Percentiles rank a stretch among this genome's conserved stretches.
Evolutionary conservation across 2,888 invertebrate species (phyloP).

Genomic region (Parochlus steinenii): DNA sequence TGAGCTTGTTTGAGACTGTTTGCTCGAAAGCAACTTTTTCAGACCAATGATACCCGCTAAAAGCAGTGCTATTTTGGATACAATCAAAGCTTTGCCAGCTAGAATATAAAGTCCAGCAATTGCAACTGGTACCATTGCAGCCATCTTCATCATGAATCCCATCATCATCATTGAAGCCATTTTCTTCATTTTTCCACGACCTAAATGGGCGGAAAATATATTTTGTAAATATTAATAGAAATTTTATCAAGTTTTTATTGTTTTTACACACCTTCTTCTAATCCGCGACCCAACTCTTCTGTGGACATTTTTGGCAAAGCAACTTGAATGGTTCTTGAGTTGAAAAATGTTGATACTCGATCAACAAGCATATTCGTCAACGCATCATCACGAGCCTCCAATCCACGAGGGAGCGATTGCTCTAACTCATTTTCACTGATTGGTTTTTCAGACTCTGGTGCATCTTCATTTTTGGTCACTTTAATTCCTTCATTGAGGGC

Average conservation of each 20-base stretch:
- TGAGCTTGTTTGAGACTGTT: no score
- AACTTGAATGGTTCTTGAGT: constrained; percentile 58
- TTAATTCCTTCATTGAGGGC: constrained; percentile 48
- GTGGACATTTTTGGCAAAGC: constrained; percentile 55
- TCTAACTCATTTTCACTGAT: constrained; percentile 53
- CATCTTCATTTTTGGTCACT: constrained; percentile 38
- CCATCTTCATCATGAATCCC: constrained; percentile 72
- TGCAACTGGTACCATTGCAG: constrained; percentile 60
- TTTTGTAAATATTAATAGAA: neutral
- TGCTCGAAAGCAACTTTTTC: constrained; percentile 42
- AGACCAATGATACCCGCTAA: constrained; percentile 65
- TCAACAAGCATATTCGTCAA: constrained; percentile 54
- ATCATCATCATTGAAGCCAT: constrained; percentile 88
- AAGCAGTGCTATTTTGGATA: constrained; percentile 59
- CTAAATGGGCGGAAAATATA: constrained; percentile 33
- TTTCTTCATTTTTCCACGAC: constrained; percentile 74
- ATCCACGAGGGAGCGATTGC: constrained; percentile 44
- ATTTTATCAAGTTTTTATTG: neutral
- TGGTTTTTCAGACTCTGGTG: constrained; percentile 21
- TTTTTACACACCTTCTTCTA: constrained; percentile 52
- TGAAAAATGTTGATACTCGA: constrained; percentile 50
- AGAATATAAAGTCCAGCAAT: constrained; percentile 65
- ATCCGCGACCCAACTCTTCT: constrained; percentile 46
- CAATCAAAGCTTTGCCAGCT: constrained; percentile 75
- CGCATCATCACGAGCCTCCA: constrained; percentile 47